Evolutionary conservation across 2,888 invertebrate species (phyloP).

Genomic region (Athripsodes cinereus): DNA sequence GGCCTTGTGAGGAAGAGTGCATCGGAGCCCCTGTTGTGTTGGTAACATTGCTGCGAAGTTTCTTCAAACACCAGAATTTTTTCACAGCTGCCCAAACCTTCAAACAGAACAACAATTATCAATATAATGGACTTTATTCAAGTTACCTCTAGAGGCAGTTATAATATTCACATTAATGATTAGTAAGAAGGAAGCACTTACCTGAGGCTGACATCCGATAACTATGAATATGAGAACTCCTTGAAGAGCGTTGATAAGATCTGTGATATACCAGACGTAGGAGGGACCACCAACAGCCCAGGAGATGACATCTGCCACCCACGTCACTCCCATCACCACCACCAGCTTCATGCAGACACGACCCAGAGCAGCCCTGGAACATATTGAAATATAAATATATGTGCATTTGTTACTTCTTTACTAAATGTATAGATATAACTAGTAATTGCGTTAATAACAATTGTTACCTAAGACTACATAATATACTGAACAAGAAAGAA

Average conservation of each 20-base stretch:
- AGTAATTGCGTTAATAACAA: too few species aligned
- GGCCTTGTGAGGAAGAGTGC: conserved; percentile 73
- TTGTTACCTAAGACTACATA: too few species aligned
- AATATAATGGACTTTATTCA: too few species aligned
- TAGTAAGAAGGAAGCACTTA: too few species aligned
- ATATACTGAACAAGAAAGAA: too few species aligned
- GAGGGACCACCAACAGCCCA: conserved; percentile 78
- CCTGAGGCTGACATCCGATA: conserved; percentile 84
- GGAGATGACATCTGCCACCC: conserved; percentile 77
- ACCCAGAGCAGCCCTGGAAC: conserved; percentile 68
- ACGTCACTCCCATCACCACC: conserved; percentile 72
- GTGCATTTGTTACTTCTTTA: too few species aligned
- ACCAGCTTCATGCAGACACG: conserved; percentile 82
- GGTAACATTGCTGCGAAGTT: conserved; percentile 46
- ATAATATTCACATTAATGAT: too few species aligned
- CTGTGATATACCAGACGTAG: conserved; percentile 77
- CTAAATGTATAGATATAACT: too few species aligned
- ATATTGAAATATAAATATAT: too few species aligned
- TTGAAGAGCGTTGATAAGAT: conserved; percentile 79
- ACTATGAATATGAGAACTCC: conserved; percentile 86
- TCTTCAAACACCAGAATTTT: conserved; percentile 56
- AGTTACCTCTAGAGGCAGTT: too few species aligned
- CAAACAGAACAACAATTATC: neutral
- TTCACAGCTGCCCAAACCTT: conserved; percentile 62
- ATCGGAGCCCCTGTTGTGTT: conserved; percentile 57